phyloP scores from a whole-genome alignment of 2,888 invertebrate species.

The Xylophagus ater region DNA sequence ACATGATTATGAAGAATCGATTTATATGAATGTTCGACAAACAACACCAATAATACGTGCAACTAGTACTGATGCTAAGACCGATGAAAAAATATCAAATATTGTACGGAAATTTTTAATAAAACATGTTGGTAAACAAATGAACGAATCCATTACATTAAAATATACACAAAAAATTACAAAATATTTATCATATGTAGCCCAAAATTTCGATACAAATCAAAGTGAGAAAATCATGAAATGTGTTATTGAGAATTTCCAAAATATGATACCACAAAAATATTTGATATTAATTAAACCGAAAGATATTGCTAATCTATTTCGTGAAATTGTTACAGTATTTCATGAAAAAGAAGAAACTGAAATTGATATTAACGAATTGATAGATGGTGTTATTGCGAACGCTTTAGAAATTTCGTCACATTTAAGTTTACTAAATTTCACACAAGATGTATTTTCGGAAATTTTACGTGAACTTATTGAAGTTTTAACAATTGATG shows the following conservation, averaged over 20 bases:
- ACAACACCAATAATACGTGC: slow-evolving; percentile 23
- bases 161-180: slow-evolving; percentile 30
- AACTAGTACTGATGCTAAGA: slow-evolving; percentile 23
- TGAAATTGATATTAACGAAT: slow-evolving; percentile 29
- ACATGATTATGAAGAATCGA: slow-evolving; percentile 17
- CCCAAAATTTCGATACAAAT: slow-evolving; percentile 30
- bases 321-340: slow-evolving; percentile 29
- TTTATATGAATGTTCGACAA: slow-evolving; percentile 23
- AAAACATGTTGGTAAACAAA: slow-evolving; percentile 24
- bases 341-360: slow-evolving; percentile 28
- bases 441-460: slow-evolving; percentile 12
- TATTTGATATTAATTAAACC: slow-evolving; percentile 28
- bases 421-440: slow-evolving; percentile 5
- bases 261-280: slow-evolving; percentile 31
- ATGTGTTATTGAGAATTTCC: slow-evolving; percentile 29
- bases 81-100: slow-evolving; percentile 30
- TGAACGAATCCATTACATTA: slow-evolving; percentile 26
- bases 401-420: slow-evolving; percentile 11
- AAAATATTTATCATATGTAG: slow-evolving; percentile 32
- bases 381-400: slow-evolving; percentile 12
- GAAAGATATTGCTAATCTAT: slow-evolving; percentile 28
- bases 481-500: slow-evolving; percentile 15
- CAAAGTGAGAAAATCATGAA: slow-evolving; percentile 31
- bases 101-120: slow-evolving; percentile 30
- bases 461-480: slow-evolving; percentile 16